phyloP scores from a whole-genome alignment of 2,888 invertebrate species.

The Drosophila bunnanda region DNA sequence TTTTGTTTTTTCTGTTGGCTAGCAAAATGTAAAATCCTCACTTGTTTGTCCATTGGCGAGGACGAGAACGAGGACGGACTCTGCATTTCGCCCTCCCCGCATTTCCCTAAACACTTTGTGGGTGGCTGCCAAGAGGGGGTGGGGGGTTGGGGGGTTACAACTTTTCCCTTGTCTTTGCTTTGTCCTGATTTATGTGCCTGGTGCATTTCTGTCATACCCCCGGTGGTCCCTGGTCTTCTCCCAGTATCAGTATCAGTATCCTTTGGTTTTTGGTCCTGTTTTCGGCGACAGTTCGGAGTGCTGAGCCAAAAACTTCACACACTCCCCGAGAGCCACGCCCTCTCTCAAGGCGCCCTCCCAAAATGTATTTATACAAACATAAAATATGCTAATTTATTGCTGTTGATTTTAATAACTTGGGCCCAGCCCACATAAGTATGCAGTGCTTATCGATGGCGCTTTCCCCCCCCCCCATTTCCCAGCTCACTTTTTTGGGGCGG shows the following conservation, averaged over 20 bases:
- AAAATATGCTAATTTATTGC: slow-evolving; percentile 77
- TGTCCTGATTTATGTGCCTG: slow-evolving; percentile 68
- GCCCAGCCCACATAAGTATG: slow-evolving; percentile 63
- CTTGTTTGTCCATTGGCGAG: slow-evolving; percentile 56
- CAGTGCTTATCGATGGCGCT: slow-evolving; percentile 36
- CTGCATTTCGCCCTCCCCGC: slow-evolving; percentile 11
- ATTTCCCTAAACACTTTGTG: slow-evolving; percentile 33
- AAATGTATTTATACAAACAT: slow-evolving; percentile 52
- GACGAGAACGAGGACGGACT: slow-evolving; percentile 5
- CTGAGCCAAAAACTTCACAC: slow-evolving; percentile 33
- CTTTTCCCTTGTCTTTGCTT: slow-evolving; percentile 62
- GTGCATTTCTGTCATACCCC: slow-evolving; percentile 55
- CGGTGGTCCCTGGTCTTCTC: background rate
- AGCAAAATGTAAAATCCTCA: slow-evolving; percentile 63
- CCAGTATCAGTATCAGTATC: slow-evolving; percentile 18
- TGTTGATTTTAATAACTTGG: slow-evolving; percentile 75
- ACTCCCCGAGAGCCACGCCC: background rate
- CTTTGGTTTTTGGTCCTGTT: slow-evolving; percentile 26
- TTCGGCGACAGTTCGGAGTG: slow-evolving; percentile 21
- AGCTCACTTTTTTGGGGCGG: slow-evolving; percentile 3
- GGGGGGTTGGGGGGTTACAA: background rate
- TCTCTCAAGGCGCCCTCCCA: too few species aligned
- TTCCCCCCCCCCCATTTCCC: background rate
- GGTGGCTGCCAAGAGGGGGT: slow-evolving; percentile 3
- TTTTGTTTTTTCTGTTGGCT: slow-evolving; percentile 16